phyloP scores from a whole-genome alignment of 2,888 invertebrate species.

The Melanostoma mellinum region DNA sequence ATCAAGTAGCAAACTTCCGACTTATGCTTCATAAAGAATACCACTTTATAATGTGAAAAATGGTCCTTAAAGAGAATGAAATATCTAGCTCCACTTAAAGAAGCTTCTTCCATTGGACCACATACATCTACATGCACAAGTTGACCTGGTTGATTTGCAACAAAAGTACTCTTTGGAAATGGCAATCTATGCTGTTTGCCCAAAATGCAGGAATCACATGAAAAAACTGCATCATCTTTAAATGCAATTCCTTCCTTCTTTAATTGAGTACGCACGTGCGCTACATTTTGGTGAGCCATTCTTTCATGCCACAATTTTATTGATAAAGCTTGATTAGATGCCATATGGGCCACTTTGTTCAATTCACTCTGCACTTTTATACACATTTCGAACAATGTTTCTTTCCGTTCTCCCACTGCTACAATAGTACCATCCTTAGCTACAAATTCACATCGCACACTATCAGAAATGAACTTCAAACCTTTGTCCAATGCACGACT shows the following conservation, averaged over 20 bases:
- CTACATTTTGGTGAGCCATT: slow-evolving; percentile 71
- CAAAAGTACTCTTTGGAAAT: slow-evolving; percentile 52
- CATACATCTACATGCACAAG: slow-evolving; percentile 61
- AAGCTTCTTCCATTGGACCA: slow-evolving; percentile 1
- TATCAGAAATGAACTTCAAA: slow-evolving; percentile 21
- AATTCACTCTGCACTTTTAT: background rate
- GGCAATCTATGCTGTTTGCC: slow-evolving; percentile 70
- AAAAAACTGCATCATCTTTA: slow-evolving; percentile 40
- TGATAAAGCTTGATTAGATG: slow-evolving; percentile 36
- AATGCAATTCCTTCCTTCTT: slow-evolving; percentile 51
- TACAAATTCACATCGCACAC: slow-evolving; percentile 35
- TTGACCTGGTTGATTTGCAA: slow-evolving; percentile 42
- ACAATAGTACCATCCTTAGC: slow-evolving; percentile 29
- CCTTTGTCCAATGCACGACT: slow-evolving; percentile 26
- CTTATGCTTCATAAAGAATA: too few relatives aligned
- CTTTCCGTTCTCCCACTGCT: slow-evolving; percentile 35
- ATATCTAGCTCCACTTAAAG: slow-evolving; percentile 23
- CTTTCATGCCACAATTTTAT: slow-evolving; percentile 73
- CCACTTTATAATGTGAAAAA: too few relatives aligned
- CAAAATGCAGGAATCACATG: slow-evolving; percentile 70
- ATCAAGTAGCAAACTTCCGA: too few relatives aligned
- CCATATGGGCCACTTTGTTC: slow-evolving; percentile 13
- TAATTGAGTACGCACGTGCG: slow-evolving; percentile 67
- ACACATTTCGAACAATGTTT: background rate
- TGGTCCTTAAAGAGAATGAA: too few relatives aligned